These are phyloP conservation scores for Lasioglossum morio DNA, from an alignment of 2,888 invertebrate genomes.

Conservation along the genomic window DNA sequence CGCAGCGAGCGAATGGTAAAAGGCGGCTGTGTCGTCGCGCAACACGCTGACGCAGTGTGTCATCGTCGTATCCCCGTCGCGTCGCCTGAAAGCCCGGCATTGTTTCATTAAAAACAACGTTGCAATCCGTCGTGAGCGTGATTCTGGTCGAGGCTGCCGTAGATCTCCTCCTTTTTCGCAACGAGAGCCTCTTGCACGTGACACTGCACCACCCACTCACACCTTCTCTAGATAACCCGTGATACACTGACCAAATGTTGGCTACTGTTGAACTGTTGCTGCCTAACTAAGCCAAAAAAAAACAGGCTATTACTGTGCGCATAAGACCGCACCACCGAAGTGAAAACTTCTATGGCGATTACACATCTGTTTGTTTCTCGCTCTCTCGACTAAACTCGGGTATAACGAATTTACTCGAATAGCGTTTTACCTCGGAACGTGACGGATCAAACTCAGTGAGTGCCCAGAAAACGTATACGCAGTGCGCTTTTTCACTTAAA, in stretches of 20 bases:
- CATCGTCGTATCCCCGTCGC: slow-evolving; percentile 25
- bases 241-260: neutral
- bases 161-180: slow-evolving; percentile 45
- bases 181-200: neutral
- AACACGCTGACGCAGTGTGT: slow-evolving; percentile 26
- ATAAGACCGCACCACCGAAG: too few species aligned
- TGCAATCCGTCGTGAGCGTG: slow-evolving; percentile 39
- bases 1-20: slow-evolving; percentile 23
- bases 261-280: too few species aligned
- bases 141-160: slow-evolving; percentile 43
- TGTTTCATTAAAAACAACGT: slow-evolving; percentile 50
- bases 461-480: too few species aligned
- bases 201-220: slow-evolving; percentile 42
- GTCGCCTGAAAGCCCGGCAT: slow-evolving; percentile 32
- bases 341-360: too few species aligned
- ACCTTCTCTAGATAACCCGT: neutral
- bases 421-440: too few species aligned
- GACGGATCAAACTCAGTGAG: too few species aligned
- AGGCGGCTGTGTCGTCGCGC: slow-evolving; percentile 25
- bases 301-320: too few species aligned
- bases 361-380: too few species aligned
- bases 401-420: too few species aligned
- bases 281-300: too few species aligned
- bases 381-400: too few species aligned
- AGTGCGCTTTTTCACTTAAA: too few species aligned